A percentile compares a stretch with the other conserved stretches of the same genome.
phyloP scores from a whole-genome alignment of 2,797 vertebrate species.

The Poeciliopsis gracilis region DNA sequence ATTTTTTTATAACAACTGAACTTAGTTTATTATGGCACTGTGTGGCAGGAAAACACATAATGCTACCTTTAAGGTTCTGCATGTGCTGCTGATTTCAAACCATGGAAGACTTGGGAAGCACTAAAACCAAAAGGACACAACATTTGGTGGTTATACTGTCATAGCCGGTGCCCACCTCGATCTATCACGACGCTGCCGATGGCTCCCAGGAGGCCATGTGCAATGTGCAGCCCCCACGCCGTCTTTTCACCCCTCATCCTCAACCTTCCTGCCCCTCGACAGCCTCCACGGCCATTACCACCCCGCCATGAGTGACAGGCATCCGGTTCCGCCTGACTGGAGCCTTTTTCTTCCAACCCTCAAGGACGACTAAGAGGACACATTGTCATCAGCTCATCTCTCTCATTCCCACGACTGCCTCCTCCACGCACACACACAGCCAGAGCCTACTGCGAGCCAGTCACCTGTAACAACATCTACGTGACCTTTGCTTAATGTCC shows the following conservation, averaged over 20 bases:
- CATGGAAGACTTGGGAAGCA: conserved; percentile 40
- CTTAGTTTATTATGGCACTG: too few species aligned
- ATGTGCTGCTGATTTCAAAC: conserved; percentile 32
- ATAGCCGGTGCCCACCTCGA: conserved; percentile 63
- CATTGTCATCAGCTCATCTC: conserved; percentile 78
- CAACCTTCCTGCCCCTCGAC: conserved; percentile 9
- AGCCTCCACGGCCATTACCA: conserved; percentile 37
- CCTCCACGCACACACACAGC: conserved; percentile 43
- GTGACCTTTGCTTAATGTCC: conserved; percentile 78
- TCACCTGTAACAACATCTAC: conserved; percentile 76
- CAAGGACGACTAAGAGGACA: conserved; percentile 78
- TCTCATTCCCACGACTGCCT: conserved; percentile 53
- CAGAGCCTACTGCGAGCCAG: conserved; percentile 51
- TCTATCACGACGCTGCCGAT: conserved; percentile 64
- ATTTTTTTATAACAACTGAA: too few species aligned
- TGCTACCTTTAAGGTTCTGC: conserved; percentile 18
- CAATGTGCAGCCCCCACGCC: conserved; percentile 34
- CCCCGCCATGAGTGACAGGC: conserved; percentile 78
- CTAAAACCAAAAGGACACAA: conserved; percentile 56
- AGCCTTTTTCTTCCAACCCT: conserved; percentile 71
- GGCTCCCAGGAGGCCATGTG: conserved; percentile 60
- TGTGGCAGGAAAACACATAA: too few species aligned
- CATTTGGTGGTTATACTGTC: conserved; percentile 53
- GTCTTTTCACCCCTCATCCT: conserved; percentile 24
- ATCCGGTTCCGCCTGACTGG: conserved; percentile 77